These are phyloP conservation scores for Candoia aspera DNA, from an alignment of 2,113 vertebrate genomes.

Conservation along the genomic window DNA sequence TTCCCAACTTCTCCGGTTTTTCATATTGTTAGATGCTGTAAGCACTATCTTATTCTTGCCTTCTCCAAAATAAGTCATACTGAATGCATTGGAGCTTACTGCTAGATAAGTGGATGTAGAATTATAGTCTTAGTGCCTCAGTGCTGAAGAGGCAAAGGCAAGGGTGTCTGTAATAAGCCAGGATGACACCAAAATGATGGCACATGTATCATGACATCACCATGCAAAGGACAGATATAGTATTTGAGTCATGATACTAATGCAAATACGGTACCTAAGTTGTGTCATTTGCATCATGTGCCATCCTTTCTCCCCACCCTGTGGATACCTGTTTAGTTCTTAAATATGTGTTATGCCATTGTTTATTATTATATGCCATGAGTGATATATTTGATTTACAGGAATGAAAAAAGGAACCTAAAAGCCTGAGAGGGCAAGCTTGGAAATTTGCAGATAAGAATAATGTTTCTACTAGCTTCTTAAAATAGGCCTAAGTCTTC, in stretches of 20 bases:
- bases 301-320: background rate
- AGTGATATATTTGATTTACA: background rate
- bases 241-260: background rate
- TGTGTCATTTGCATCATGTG: background rate
- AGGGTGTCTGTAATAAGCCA: no score
- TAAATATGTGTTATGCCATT: background rate
- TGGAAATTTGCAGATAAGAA: background rate
- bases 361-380: background rate
- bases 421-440: background rate
- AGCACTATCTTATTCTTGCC: background rate
- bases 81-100: background rate
- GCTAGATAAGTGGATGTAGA: background rate
- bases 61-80: background rate
- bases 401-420: background rate
- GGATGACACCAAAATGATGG: background rate
- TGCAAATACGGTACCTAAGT: background rate
- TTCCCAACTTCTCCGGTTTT: conserved; percentile 9
- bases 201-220: background rate
- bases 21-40: conserved; percentile 10
- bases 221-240: background rate
- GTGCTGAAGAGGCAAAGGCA: no score
- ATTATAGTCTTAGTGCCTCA: background rate
- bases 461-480: background rate
- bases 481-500: background rate
- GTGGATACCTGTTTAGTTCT: background rate